phyloP scores from a whole-genome alignment of 2,797 vertebrate genomes.

The Tenualosa thibaudeaui region DNA sequence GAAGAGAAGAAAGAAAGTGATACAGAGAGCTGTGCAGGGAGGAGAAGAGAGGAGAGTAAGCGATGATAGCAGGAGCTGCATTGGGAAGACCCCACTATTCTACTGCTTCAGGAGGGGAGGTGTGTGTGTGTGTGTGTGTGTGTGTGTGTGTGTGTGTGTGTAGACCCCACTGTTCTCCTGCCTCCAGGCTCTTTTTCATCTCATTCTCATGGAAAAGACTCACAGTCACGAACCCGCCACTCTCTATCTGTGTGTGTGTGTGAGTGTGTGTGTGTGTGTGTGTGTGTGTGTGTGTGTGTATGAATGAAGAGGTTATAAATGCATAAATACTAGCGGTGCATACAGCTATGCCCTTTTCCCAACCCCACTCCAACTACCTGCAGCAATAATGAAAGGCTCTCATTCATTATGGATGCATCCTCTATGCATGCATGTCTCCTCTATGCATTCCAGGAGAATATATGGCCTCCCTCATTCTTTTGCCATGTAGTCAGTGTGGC shows the following conservation, averaged over 20 bases:
- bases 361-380: background rate
- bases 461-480: background rate
- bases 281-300: constrained; percentile 3
- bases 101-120: background rate
- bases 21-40: no score
- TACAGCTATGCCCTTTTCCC: background rate
- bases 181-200: background rate
- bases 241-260: background rate
- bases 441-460: background rate
- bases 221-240: background rate
- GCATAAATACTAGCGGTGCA: background rate
- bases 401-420: background rate
- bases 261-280: constrained; percentile 7
- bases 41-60: background rate
- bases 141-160: constrained; percentile 4
- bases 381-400: background rate
- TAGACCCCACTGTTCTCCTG: background rate
- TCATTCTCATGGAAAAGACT: background rate
- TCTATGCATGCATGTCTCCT: background rate
- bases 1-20: no score
- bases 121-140: background rate
- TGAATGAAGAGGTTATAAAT: background rate
- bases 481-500: background rate
- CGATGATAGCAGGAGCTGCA: background rate
- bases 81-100: background rate